Evolutionary conservation across 2,113 vertebrate species (phyloP), one percentile per base, ranked within the genome.

Genomic region (Gymnobelideus leadbeateri): DNA sequence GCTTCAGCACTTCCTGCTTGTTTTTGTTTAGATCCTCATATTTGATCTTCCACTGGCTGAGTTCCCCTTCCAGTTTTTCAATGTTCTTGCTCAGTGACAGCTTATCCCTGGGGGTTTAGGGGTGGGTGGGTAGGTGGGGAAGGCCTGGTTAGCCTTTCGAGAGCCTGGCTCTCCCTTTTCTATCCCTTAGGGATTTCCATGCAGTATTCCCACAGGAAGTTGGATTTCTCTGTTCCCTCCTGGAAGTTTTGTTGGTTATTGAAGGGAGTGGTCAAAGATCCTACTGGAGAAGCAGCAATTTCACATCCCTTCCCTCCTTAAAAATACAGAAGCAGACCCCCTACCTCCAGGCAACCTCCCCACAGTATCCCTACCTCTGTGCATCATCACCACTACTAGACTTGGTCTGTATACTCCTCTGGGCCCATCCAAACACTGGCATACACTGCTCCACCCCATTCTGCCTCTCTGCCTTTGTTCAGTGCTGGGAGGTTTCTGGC

Each of bases 21-120:
- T 97, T 99, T 98, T 99, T 99, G 98, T 98, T 99, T 96, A 99
- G 99, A 96, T 99, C 99, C 96, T 99, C 99, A 0, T 99, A 99
- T 97, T 99, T 99, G 94, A 99, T 98, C 98, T 99, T 99, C 99
- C 99, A 99, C 95, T 99, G 99, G 98, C 98, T 99, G 95, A 99
- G 99, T 77, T 99, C 99, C 0, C 98, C 98, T 98, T 99, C 99
- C 98, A 99, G 99, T 97, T 99, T 99, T 98, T 99, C 99, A 0
- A 99, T 99, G 98, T 94, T 99, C 98, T 99, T 99, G 98, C 99
- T 99, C 95, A 99, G 99, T 0, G 99, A 98, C 89, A 99, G 98
- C 96, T 99, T 99, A 98, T 99, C 99, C 98, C 99, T 99, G 97
- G 93, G 93, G 37, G 37, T 43, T n/a, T n/a, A n/a, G 57, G 68